Evolutionary conservation across 2,113 vertebrate species (phyloP), one percentile per base, ranked within the genome.

Genomic region (Hippopotamus amphibius): DNA sequence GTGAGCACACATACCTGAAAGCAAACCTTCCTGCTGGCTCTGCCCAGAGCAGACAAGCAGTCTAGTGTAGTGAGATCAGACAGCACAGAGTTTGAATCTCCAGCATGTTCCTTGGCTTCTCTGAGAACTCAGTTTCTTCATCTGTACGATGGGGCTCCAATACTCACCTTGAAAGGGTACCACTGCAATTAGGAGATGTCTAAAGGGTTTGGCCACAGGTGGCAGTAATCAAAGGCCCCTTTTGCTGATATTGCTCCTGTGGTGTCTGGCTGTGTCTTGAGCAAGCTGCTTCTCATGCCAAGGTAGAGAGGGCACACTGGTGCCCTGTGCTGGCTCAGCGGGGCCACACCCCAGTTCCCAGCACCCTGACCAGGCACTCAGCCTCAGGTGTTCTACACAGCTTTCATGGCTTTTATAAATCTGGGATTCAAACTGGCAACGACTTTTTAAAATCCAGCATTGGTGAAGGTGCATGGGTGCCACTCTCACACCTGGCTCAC

Each of bases 361-460:
- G 43, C 61, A n/a, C 7, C 10, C 24, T 26, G 24, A 13, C n/a
- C 9, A 2, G 41, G 33, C 10, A 41, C 63, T 82, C 59, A 46
- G n/a, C 37, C 59, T 80, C 94, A 22, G 16, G 12, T 30, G 26
- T 53, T 66, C n/a, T 21, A 21, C 5, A 3, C 48, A 68, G 50
- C 68, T 37, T 41, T 59, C 21, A 24, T 71, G 33, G 37, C 55
- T 95, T 95, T 93, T 72, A 72, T 48, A 72, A 66, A 80, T 59
- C 33, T 37, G 72, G 17, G 41, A 33, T 93, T 93, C 57, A 28
- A 59, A 28, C 12, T 13, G 50, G 66, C 43, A 33, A 55, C 33
- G 17, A 61, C 5, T n/a, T 50, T 76, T 82, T 5, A 21, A 84
- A 92, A 59, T 57, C 83, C 16, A 50, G 33, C 48, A 15, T 11